phyloP scores from a whole-genome alignment of 1,140 invertebrate genomes.

The Panagrolaimus sp. region DNA sequence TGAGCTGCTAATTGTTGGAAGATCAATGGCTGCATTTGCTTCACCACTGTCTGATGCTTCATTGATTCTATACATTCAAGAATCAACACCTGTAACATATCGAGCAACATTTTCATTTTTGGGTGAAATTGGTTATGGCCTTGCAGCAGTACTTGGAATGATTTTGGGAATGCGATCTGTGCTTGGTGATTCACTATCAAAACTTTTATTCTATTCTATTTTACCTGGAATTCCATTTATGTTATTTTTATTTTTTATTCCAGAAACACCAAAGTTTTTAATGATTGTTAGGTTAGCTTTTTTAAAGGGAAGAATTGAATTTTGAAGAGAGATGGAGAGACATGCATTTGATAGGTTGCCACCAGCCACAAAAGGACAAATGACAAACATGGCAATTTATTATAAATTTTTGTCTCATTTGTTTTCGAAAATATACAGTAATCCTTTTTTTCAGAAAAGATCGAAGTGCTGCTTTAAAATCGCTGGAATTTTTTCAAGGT shows the following conservation, averaged over 20 bases:
- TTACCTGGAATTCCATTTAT: conserved; percentile 34
- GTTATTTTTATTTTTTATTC: conserved; percentile 44
- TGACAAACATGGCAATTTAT: too few relatives aligned
- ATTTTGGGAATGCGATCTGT: conserved; percentile 43
- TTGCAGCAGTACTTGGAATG: conserved; percentile 48
- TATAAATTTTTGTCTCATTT: too few relatives aligned
- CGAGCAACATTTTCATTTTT: conserved; percentile 42
- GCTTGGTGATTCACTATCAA: conserved; percentile 37
- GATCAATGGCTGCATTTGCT: conserved; percentile 36
- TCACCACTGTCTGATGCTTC: conserved; percentile 44
- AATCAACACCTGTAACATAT: conserved; percentile 32
- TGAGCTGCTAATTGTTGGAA: conserved; percentile 43
- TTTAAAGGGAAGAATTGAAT: too few relatives aligned
- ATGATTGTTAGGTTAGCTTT: conserved; percentile 37
- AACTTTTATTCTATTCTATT: conserved; percentile 36
- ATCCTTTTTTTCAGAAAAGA: conserved; percentile 27
- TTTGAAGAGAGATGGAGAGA: too few relatives aligned
- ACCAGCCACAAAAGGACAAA: too few relatives aligned
- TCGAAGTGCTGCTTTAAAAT: conserved; percentile 33
- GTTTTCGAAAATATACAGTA: neutral
- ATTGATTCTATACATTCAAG: conserved; percentile 42
- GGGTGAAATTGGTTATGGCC: conserved; percentile 48
- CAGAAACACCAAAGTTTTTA: conserved; percentile 46
- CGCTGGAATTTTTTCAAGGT: conserved; percentile 45
- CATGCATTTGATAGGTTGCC: too few relatives aligned